These are phyloP conservation scores for Phalanger gymnotis DNA, from an alignment of 2,797 vertebrate species.

Conservation along the genomic window DNA sequence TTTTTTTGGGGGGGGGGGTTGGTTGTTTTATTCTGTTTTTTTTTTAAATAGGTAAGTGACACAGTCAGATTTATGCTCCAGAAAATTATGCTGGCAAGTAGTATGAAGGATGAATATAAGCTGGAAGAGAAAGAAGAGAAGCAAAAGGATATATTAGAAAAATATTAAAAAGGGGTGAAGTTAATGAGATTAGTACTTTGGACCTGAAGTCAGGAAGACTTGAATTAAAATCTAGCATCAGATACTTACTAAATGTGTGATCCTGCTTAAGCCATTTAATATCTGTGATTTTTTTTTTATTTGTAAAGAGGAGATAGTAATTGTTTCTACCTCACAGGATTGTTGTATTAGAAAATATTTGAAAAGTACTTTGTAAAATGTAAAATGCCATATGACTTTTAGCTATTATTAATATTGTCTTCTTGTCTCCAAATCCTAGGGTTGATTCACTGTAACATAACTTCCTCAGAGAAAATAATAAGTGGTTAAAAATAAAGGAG, in stretches of 20 bases:
- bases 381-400: neutral
- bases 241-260: neutral
- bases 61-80: neutral
- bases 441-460: neutral
- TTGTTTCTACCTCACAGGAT: neutral
- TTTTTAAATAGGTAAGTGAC: neutral
- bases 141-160: neutral
- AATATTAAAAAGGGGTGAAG: neutral
- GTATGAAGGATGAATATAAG: neutral
- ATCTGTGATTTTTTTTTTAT: neutral
- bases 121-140: neutral
- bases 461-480: neutral
- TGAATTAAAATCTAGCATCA: neutral
- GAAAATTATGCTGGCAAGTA: neutral
- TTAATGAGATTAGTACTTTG: neutral
- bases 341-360: neutral
- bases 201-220: neutral
- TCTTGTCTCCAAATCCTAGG: neutral
- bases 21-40: neutral
- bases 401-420: neutral
- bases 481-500: neutral
- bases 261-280: neutral
- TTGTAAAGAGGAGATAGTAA: neutral
- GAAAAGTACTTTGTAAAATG: neutral
- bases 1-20: too few species aligned